Evolutionary conservation across 2,797 vertebrate genomes (phyloP), one percentile per base, ranked within the genome.

Genomic region (Oophaga sylvatica): DNA sequence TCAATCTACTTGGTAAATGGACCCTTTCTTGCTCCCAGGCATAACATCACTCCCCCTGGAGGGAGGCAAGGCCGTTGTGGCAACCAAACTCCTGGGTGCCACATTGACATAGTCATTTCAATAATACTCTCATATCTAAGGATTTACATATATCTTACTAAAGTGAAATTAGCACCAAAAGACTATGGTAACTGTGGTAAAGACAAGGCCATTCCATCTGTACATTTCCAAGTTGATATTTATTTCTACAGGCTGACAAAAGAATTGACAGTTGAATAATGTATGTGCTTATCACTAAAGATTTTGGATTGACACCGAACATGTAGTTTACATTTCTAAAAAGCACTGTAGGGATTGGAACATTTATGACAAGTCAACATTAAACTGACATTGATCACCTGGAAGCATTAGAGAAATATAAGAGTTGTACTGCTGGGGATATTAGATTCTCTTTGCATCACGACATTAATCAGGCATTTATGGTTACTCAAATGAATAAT

Each of bases 361-460:
- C 45, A 59, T 59, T 70, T 84, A 76, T 89, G 67, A 89, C 80
- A 89, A 77, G 75, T 86, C 71, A 85, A 85, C 85, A 78, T 68
- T 79, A 82, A 68, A 68, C 70, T 77, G 80, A 82, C 87, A 88
- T 85, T 89, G 87, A 89, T 89, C 79, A 89, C 76, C 79, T 67
- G 48, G 41, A 81, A 81, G 79, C 78, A 81, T 88, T 81, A 85
- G 71, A 85, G 79, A 80, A 86, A 86, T 82, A 81, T 89, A 82
- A 82, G 80, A 89, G 78, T 86, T 86, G 81, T 79, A 82, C 87
- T 82, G 65, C 80, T 86, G 84, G 62, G 84, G 79, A 86, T 83
- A 86, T 89, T 83, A 89, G 83, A 89, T 89, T 89, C 73, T 82
- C 79, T 86, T 83, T 89, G 79, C 87, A 89, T 89, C 87, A 86